Conservation (phyloP, 2,888 invertebrate genomes). For the Thera britannica region DNA sequence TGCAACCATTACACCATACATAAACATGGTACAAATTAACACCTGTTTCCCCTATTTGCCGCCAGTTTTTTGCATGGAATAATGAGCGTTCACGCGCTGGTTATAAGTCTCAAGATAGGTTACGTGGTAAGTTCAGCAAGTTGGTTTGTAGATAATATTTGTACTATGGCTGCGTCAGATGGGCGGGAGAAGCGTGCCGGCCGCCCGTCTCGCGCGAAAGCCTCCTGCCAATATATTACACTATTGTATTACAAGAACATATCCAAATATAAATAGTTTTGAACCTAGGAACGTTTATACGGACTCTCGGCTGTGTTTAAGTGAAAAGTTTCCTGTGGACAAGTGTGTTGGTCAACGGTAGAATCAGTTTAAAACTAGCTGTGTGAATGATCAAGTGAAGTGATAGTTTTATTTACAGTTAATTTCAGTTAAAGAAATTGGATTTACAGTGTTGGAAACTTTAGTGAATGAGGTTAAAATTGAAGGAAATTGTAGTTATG, state of each 20-base stretch:
- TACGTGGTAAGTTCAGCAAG: slow-evolving; percentile 7
- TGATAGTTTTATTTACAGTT: neutral
- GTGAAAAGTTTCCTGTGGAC: neutral
- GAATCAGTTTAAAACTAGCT: neutral
- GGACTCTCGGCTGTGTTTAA: neutral
- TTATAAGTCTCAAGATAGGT: slow-evolving; percentile 7
- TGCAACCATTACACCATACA: neutral
- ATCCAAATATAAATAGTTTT: neutral
- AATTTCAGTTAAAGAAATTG: neutral
- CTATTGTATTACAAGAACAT: slow-evolving; percentile 27
- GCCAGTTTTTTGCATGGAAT: neutral
- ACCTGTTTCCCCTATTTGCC: neutral
- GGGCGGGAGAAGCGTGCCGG: slow-evolving; percentile 62
- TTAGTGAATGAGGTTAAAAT: neutral
- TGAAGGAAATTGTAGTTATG: neutral
- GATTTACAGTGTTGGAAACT: neutral
- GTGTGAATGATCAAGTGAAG: slow-evolving; percentile 1
- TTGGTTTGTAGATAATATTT: slow-evolving; percentile 2
- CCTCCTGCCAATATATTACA: slow-evolving; percentile 21
- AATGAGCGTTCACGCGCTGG: neutral
- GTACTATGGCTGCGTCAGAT: slow-evolving; percentile 59
- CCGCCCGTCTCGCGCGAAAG: slow-evolving; percentile 61
- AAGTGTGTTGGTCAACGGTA: neutral
- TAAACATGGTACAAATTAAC: neutral
- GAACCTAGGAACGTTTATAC: neutral